These are phyloP conservation scores for Axea sp. DNA, from an alignment of 2,888 invertebrate genomes.

Conservation along the genomic window DNA sequence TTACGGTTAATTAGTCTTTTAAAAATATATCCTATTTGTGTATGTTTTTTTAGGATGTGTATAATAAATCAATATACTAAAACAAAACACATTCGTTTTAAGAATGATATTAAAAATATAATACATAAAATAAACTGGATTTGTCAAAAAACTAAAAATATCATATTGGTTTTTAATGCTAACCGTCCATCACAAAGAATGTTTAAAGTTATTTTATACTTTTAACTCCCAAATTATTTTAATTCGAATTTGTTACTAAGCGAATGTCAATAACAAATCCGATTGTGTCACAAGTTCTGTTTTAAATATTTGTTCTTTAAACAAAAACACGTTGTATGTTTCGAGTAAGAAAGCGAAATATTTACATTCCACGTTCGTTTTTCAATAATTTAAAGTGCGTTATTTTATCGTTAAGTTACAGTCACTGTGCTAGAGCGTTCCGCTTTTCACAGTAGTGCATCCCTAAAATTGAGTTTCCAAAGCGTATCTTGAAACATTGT, in stretches of 20 bases:
- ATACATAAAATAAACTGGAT: too few species aligned
- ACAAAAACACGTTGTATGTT: conserved; percentile 18
- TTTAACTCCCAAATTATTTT: conserved; percentile 24
- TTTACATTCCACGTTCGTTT: conserved; percentile 62
- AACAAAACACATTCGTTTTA: too few species aligned
- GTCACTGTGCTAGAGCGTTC: conserved; percentile 40
- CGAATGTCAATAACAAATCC: conserved; percentile 20
- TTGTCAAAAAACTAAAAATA: too few species aligned
- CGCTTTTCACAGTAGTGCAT: conserved; percentile 45
- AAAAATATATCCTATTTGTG: too few species aligned
- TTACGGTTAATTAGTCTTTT: too few species aligned
- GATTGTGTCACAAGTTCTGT: conserved; percentile 14
- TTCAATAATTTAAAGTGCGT: conserved; percentile 64
- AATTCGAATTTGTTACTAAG: conserved; percentile 14
- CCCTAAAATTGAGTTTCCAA: conserved; percentile 64
- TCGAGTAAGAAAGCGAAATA: conserved; percentile 45
- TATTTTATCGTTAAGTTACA: conserved; percentile 62
- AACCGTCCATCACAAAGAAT: too few species aligned
- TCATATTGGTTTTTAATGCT: too few species aligned
- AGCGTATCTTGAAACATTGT: conserved; percentile 52
- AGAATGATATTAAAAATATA: too few species aligned
- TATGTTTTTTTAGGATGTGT: too few species aligned
- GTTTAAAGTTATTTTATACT: too few species aligned
- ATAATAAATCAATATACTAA: too few species aligned
- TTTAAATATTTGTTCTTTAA: conserved; percentile 31